Evolutionary conservation across 1,140 invertebrate species (phyloP), one percentile per base, ranked within the genome.

Genomic region (Dendroctonus valens): DNA sequence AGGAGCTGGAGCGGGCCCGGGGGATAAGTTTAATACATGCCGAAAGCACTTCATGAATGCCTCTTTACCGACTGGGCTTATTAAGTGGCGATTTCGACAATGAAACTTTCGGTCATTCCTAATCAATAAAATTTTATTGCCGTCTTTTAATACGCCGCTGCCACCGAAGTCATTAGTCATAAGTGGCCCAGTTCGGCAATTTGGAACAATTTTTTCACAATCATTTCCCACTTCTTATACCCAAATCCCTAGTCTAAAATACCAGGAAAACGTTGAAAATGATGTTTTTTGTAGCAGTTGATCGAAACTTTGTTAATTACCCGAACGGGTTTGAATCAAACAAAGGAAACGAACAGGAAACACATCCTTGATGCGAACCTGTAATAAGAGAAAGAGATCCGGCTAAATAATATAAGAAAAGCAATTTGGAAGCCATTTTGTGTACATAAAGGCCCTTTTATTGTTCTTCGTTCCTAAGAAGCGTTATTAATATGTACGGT

Each of bases 401-500:
- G 1, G 26, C 26, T 60, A 60, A 60, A 60, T 60, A 60, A 60
- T 60, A 39, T 37, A 60, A 40, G 58, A 49, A 65, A 65, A 65
- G 46, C 55, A 58, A 65, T 59, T 65, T 65, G 46, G 48, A 49
- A 58, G 53, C 62, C 62, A 58, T 65, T 65, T 58, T 58, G 53
- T 58, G 41, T 65, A 58, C 64, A 59, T 65, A 65, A 59, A 41
- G 46, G 64, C 26, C 50, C 15, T 60, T 65, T 67, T 67, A 67
- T 67, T 67, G 65, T 67, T 67, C 60, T 54, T 60, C 57, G 38
- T 55, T 59, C 58, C 55, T 59, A 53, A 60, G 65, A 54, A 59
- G 39, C 58, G 65, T 67, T 67, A 67, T 67, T 67, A 67, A 67
- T 67, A 67, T 67, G 65, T 67, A 67, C 65, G 57, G 50, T 67